A percentile compares a stretch with the other conserved stretches of the same genome.
phyloP scores from a whole-genome alignment of 1,140 invertebrate species.

The Phymastichus coffea region DNA sequence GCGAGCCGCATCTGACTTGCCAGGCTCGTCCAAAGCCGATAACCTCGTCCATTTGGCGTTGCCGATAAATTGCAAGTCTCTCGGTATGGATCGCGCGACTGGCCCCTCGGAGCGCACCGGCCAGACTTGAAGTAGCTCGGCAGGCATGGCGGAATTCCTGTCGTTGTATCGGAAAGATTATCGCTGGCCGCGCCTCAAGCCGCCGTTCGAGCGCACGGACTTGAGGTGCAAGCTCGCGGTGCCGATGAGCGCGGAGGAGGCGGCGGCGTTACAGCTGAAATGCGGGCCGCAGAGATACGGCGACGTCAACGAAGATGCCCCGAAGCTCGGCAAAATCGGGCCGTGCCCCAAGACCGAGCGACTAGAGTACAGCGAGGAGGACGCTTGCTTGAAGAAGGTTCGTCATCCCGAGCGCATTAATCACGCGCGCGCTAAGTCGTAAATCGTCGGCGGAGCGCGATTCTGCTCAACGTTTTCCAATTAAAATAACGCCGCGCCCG shows the following conservation, averaged over 20 bases:
- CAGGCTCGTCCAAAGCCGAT: too few species aligned
- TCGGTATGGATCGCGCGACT: too few species aligned
- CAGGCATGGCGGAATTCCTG: constrained; percentile 2
- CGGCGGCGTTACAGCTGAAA: neutral
- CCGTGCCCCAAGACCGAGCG: constrained; percentile 1
- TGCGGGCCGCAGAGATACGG: neutral
- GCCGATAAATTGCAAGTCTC: too few species aligned
- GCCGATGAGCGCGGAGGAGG: neutral
- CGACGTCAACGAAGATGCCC: neutral
- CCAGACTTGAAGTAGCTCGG: too few species aligned
- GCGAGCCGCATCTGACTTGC: too few species aligned
- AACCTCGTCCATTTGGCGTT: too few species aligned
- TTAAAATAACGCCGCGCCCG: too few species aligned
- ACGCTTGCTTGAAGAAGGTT: constrained; percentile 18
- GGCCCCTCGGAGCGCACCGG: too few species aligned
- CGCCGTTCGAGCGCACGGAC: neutral
- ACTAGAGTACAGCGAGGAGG: neutral
- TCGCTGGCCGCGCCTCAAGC: neutral
- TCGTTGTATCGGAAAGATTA: constrained; percentile 21
- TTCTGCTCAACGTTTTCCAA: too few species aligned
- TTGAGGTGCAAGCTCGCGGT: neutral
- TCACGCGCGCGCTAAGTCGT: too few species aligned
- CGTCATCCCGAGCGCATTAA: neutral
- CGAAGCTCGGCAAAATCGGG: neutral
- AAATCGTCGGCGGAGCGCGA: too few species aligned